Conservation (phyloP, 2,113 vertebrate genomes). For the Cyanoramphus novaezelandiae region DNA sequence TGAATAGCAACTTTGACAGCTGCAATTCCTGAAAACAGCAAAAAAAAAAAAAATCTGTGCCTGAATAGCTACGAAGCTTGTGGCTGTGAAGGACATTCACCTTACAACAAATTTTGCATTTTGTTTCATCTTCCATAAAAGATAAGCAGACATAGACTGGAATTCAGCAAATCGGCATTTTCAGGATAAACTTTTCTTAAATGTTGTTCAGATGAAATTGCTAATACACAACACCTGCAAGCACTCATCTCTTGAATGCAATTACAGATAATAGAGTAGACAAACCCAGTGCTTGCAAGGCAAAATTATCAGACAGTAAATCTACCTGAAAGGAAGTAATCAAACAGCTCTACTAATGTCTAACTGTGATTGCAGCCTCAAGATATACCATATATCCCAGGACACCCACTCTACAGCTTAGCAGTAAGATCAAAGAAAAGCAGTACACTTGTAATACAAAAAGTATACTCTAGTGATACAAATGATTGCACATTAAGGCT, state of each 20-base stretch:
- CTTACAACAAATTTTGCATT: not conserved
- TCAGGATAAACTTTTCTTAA: not conserved
- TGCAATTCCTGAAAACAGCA: not conserved
- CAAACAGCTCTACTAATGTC: not conserved
- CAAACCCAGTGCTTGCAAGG: not conserved
- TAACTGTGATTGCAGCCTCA: not conserved
- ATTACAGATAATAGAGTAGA: not conserved
- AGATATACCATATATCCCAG: not conserved
- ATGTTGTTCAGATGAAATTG: not conserved
- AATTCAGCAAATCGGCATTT: not conserved
- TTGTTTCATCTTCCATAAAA: not conserved
- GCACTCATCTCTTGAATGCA: not conserved
- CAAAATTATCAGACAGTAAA: not conserved
- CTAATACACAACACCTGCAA: slow-evolving; percentile 19
- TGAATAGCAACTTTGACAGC: not conserved
- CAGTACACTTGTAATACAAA: not conserved
- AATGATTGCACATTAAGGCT: not conserved
- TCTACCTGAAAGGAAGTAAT: not conserved
- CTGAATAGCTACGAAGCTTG: not conserved
- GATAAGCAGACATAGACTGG: not conserved
- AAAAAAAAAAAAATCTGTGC: not conserved
- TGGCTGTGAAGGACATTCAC: not conserved
- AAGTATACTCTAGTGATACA: not conserved
- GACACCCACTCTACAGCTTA: not conserved
- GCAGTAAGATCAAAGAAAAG: not conserved